Evolutionary conservation across 1,140 invertebrate species (phyloP), one percentile per base, ranked within the genome.

Genomic region (Teleopsis dalmanni): DNA sequence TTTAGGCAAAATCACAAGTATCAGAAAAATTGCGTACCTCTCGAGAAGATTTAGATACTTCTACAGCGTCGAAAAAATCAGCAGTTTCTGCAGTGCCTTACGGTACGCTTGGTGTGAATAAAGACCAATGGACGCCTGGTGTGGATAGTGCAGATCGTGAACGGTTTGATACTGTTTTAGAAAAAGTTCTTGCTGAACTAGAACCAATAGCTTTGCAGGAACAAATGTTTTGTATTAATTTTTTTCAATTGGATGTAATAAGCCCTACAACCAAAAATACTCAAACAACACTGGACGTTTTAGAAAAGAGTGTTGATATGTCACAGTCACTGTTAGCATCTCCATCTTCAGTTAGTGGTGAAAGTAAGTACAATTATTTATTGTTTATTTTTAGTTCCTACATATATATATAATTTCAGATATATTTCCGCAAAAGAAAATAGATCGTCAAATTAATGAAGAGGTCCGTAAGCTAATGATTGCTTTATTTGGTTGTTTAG

Each of bases 191-290:
- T 8, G 85, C 83, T 36, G 86, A 95, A 62, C 76, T 97, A 40
- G 92, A 96, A 67, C 89, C 88, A 21, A 82, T 95, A 50, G 96
- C 94, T 70, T 76, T 96, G 31, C 85, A 86, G 18, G 95, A 99
- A 71, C 95, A 98, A 74, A 84, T 93, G 54, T 98, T 98, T 75
- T 97, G 92, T 71, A 83, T 91, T 10, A 78, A 82, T 26, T 98
- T 98, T 74, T 94, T 98, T 62, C 88, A 94, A 65, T 75, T 97
- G 36, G 86, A 91, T 62, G 77, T 76, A 38, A 56, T 76, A 26
- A 76, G 71, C 62, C 73, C 74, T 8, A 73, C 69, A 41, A 59
- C 64, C 11, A 73, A 78, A 66, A 78, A 79, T 59, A 78, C 76
- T 0, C 72, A 76, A 58, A 79, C 76, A 19, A 79, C 77, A 1